phyloP scores from a whole-genome alignment of 2,888 invertebrate species.

The Chromoteleia sp. region DNA sequence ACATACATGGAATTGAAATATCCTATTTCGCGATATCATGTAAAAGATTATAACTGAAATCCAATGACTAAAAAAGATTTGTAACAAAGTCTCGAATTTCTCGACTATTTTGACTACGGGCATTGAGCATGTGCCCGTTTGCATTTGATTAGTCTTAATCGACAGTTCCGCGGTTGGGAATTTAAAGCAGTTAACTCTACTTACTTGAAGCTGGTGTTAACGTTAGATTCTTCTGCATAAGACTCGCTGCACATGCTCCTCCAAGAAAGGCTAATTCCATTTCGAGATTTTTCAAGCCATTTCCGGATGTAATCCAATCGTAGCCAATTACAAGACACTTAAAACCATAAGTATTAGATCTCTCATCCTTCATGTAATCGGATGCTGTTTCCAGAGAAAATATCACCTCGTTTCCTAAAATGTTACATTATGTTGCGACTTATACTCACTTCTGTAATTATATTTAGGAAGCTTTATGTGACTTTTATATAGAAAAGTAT shows the following conservation, averaged over 20 bases:
- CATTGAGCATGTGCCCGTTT: too few species aligned
- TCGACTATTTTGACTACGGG: not conserved
- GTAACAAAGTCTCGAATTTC: not conserved
- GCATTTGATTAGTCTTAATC: constrained; percentile 37
- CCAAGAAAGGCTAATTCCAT: constrained; percentile 95
- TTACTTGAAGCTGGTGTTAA: constrained; percentile 87
- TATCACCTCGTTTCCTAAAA: constrained; percentile 93
- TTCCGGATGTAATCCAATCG: constrained; percentile 89
- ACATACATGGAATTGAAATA: constrained; percentile 30
- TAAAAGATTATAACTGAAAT: not conserved
- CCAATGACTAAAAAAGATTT: not conserved
- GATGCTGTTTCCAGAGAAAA: constrained; percentile 98
- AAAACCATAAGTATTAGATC: constrained; percentile 92
- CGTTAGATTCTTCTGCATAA: constrained; percentile 93
- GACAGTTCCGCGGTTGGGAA: constrained; percentile 2
- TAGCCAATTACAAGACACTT: constrained; percentile 93
- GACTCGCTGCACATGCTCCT: constrained; percentile 95
- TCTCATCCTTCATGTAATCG: constrained; percentile 96
- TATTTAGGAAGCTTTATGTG: not conserved
- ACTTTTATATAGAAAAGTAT: not conserved
- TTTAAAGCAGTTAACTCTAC: constrained; percentile 69
- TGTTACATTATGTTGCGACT: constrained; percentile 72
- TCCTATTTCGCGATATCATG: constrained; percentile 37
- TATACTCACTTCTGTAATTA: constrained; percentile 6
- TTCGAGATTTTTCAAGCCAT: constrained; percentile 90